Percentiles rank a stretch among this genome's conserved stretches.
phyloP scores from a whole-genome alignment of 92 coral and sea anemone genomes.

The Zoanthus sansibaricus region DNA sequence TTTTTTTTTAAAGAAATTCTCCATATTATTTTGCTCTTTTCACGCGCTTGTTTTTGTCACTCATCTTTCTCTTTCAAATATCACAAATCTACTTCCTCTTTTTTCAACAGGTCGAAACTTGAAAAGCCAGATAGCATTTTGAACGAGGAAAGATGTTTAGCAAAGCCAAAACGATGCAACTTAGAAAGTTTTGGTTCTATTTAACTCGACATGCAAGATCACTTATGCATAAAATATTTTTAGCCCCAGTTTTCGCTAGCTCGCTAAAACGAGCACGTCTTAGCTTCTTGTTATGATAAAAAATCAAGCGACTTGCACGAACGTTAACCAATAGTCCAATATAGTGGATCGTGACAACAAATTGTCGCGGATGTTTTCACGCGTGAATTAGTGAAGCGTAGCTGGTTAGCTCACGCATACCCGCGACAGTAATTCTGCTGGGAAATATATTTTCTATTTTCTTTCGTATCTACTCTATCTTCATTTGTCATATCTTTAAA shows the following conservation, averaged over 20 bases:
- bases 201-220: not conserved
- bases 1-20: not conserved
- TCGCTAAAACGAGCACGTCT: not conserved
- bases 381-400: constrained; percentile 33
- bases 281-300: constrained; percentile 23
- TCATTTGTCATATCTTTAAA: constrained; percentile 60
- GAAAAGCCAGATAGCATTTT: constrained; percentile 31
- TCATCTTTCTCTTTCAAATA: constrained; percentile 34
- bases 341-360: constrained; percentile 44
- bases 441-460: constrained; percentile 17
- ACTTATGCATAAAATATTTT: not conserved
- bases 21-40: constrained; percentile 26
- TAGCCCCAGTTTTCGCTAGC: not conserved
- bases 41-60: constrained; percentile 29
- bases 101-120: constrained; percentile 42
- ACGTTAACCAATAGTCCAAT: constrained; percentile 16
- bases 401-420: constrained; percentile 9
- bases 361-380: constrained; percentile 41
- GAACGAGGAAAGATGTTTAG: constrained; percentile 18
- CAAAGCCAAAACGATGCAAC: constrained; percentile 27
- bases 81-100: constrained; percentile 39
- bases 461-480: constrained; percentile 84
- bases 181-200: not conserved
- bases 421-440: not conserved
- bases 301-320: constrained; percentile 4